Base-by-base conservation (phyloP, 2,888 invertebrate genomes). In the Drosophila neonasuta region DNA sequence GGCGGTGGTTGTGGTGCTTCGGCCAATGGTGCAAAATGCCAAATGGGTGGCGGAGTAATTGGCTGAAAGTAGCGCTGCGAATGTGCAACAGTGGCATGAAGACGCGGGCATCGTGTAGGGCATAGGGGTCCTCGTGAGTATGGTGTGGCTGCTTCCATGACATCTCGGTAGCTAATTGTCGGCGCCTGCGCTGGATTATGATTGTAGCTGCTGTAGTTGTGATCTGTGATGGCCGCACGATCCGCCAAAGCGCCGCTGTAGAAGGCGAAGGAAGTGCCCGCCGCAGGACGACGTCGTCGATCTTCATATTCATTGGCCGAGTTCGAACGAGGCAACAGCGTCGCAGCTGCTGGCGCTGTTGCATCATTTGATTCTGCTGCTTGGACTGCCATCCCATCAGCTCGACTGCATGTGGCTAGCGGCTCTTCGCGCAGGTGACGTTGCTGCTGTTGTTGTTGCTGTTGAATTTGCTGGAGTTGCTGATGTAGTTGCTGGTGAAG, bases 21-120 rank as follows among this genome's bases (percentile, higher is more conserved):
- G 9, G 55, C 13, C 45, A 45, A 15, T 13, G 55, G 55, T 34
- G 45, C 60, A 17, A 71, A 67, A 39, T 82, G 65, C 85, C 86
- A 87, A 13, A 84, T 61, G 0, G 87, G 55, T 9, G 86, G 74
- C 13, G 87, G 86, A 1, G 75, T 81, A 11, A 82, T 82, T 0
- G 81, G 81, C 42, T 81, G 82, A 29, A 82, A 82, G 39, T 82
- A 82, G 2, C 81, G 85, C 44, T 87, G 81, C 3, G 87, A 76
- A 52, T 80, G 74, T 6, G 74, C 67, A 7, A 55, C 72, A 1
- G 59, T 55, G 5, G 64, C 77, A n/a, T 66, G 87, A 29, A 81
- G 32, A 4, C 72, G 75, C 5, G 85, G 76, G 44, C 87, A 86
- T 3, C 85, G 82, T 2, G 71, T 52, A 2, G 67, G 59, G 41